Percentiles rank a stretch among this genome's conserved stretches.
phyloP scores from a whole-genome alignment of 2,797 vertebrate species.

The Peromyscus aztecus region DNA sequence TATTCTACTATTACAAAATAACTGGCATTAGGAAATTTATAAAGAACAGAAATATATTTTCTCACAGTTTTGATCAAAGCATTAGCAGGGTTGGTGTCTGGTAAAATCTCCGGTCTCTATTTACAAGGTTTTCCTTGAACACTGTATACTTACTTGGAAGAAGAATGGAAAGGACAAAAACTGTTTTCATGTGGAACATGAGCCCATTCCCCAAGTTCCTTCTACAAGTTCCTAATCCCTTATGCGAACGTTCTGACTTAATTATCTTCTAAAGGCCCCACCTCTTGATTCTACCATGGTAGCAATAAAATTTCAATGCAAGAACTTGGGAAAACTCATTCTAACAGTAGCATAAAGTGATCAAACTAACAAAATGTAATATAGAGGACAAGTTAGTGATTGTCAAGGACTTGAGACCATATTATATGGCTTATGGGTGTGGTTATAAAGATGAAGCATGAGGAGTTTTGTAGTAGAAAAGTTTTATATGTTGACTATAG shows the following conservation, averaged over 20 bases:
- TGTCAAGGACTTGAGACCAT: not conserved
- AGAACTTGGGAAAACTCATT: not conserved
- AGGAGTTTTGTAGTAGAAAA: not conserved
- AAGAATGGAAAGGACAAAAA: not conserved
- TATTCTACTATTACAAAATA: not conserved
- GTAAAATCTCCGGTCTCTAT: not conserved
- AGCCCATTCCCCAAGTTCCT: not conserved
- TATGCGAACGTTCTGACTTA: not conserved
- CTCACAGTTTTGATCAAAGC: not conserved
- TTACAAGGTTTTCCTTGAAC: not conserved
- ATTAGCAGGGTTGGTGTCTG: not conserved
- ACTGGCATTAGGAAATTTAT: not conserved
- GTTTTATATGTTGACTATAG: not conserved
- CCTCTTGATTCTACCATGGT: not conserved
- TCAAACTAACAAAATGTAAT: constrained; percentile 33
- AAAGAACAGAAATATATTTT: not conserved
- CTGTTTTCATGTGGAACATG: not conserved
- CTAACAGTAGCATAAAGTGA: not conserved
- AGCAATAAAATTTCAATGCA: not conserved
- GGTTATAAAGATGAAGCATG: not conserved
- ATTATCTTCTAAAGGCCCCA: not conserved
- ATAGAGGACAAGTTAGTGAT: not conserved
- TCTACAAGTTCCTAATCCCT: not conserved
- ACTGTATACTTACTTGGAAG: not conserved
- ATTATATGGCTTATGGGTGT: not conserved